Base-by-base conservation (phyloP, 2,797 vertebrate genomes). In the Centropyge bicolor region DNA sequence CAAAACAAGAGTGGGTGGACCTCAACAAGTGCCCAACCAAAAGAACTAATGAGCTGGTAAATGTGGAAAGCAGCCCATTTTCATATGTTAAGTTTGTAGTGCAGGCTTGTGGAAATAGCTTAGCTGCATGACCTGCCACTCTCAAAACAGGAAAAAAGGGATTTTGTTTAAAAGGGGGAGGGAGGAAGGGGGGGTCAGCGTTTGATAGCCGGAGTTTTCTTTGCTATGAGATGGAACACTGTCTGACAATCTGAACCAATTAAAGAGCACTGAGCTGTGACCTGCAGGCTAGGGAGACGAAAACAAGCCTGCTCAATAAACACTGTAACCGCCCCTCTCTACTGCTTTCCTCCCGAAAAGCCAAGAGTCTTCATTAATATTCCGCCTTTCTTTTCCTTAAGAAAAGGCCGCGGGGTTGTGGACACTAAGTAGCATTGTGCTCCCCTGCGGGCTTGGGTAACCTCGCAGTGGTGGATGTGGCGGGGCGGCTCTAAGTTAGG, bases 211-310 rank as follows among this genome's bases (percentile, higher is more conserved):
- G 5, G 79, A 86, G 81, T 91, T 94, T 95, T 86, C 92, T 93
- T 93, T 91, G 90, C 89, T 91, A 86, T 86, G 82, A 89, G 91
- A 86, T 87, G 85, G 85, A 94, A 94, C 86, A 92, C 83, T 85
- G 83, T 91, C 86, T 92, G 91, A 92, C 94, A 95, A 96, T 95
- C 93, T 85, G 93, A 97, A 93, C 92, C 94, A 95, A 96, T 96
- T 96, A 96, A 95, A 95, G 95, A 89, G 86, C 94, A 91, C 74
- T 85, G 89, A 88, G 91, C 90, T 91, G 88, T 93, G 93, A 94
- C 87, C 90, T 86, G 88, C 86, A 85, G 88, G 69, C 63, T 54
- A 84, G 76, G 83, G 85, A 87, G 90, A 90, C 43, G 78, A 90
- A 93, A 93, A 93, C 89, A 92, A 89, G 91, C 68, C 82, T 86